A percentile compares a stretch with the other conserved stretches of the same genome.
Conservation (phyloP, 1,140 invertebrate species). For the Pararge aegeria region DNA sequence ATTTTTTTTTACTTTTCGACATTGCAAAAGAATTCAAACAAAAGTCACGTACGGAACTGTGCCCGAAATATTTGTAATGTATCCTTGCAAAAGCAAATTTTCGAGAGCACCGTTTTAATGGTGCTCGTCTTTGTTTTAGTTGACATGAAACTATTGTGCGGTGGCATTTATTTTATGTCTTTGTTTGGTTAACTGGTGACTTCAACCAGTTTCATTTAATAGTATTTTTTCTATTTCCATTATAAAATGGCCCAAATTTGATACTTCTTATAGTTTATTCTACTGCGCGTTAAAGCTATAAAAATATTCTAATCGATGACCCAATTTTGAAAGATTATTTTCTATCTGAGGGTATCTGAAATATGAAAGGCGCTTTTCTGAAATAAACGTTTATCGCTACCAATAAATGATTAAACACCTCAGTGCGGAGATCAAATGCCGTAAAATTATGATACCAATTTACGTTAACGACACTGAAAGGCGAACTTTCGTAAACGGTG, state of each 20-base stretch:
- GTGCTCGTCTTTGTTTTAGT: no score
- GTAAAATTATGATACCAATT: slow-evolving; percentile 25
- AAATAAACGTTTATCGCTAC: slow-evolving; percentile 10
- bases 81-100: not conserved
- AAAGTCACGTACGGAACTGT: slow-evolving; percentile 12
- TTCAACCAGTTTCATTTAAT: no score
- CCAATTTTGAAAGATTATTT: not conserved
- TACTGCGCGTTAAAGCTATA: no score
- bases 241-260: no score
- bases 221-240: no score
- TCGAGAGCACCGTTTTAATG: not conserved
- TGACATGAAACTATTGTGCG: no score
- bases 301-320: not conserved
- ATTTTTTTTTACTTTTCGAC: slow-evolving; percentile 10
- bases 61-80: not conserved
- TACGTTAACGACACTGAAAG: slow-evolving; percentile 25
- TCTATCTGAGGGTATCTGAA: not conserved
- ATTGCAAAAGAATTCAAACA: slow-evolving; percentile 20
- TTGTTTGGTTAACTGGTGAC: no score
- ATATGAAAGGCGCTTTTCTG: not conserved
- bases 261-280: no score
- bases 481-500: slow-evolving; percentile 17
- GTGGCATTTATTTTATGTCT: no score
- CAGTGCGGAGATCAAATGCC: slow-evolving; percentile 12
- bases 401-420: slow-evolving; percentile 14